Conservation (phyloP, 2,888 invertebrate species). For the Zaprionus lineosus region DNA sequence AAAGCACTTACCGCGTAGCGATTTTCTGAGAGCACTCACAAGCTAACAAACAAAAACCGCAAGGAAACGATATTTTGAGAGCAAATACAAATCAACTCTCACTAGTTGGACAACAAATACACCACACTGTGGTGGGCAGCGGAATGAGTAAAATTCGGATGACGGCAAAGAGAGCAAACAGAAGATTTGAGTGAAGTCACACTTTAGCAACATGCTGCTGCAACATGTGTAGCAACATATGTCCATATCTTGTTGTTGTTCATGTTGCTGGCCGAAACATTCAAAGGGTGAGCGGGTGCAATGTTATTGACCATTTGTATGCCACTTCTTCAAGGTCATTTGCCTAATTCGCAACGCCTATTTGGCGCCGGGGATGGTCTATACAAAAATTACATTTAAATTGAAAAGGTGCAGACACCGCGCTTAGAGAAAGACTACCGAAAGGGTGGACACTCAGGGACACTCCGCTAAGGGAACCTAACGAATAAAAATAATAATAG, state of each 20-base stretch:
- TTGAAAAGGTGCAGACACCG: slow-evolving; percentile 11
- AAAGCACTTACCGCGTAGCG: too few species aligned
- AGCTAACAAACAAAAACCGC: slow-evolving; percentile 1
- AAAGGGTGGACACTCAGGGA: too few species aligned
- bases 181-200: not conserved
- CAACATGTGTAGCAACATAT: too few species aligned
- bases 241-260: too few species aligned
- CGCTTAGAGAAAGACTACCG: too few species aligned
- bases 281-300: not conserved
- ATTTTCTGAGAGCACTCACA: too few species aligned
- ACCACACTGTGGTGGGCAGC: slow-evolving; percentile 26
- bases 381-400: slow-evolving; percentile 30
- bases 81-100: too few species aligned
- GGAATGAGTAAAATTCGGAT: slow-evolving; percentile 5
- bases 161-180: not conserved
- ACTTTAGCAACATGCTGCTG: not conserved
- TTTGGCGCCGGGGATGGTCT: not conserved
- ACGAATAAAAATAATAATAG: too few species aligned
- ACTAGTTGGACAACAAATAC: slow-evolving; percentile 19
- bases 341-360: slow-evolving; percentile 3
- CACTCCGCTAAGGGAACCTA: too few species aligned
- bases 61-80: not conserved
- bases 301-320: not conserved
- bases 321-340: slow-evolving; percentile 36
- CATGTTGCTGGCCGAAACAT: too few species aligned